Base-by-base conservation (phyloP, 2,797 vertebrate species). In the Adelosebastes latens region DNA sequence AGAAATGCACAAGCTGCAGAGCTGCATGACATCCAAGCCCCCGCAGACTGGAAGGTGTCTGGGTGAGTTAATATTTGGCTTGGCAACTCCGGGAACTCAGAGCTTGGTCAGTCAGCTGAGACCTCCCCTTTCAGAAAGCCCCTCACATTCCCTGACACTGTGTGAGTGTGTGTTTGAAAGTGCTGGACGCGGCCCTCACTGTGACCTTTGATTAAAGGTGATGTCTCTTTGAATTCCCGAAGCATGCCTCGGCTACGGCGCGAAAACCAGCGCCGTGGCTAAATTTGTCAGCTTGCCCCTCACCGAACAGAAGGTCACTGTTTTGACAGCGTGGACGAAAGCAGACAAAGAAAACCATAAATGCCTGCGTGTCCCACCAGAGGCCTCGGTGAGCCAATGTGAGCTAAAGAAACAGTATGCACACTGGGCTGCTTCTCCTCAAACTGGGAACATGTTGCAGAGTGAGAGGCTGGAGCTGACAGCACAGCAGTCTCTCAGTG, bases 11-110 rank as follows among this genome's bases (percentile, higher is more conserved):
- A 24, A 58, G 58, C 68, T 71, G 52, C 75, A 72, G 27, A 60
- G 55, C 80, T 78, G 77, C 71, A 63, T 58, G 80, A 64, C 73
- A 77, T 72, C 77, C 71, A 49, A 31, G 80, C 72, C 72, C 68
- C 42, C 24, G 79, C 58, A 64, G 69, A 88, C 67, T 25, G 49
- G 24, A 82, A 70, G 72, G 87, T 88, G 83, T 92, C 83, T 81
- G 61, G 69, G 80, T 83, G 89, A 90, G 93, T 94, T 93, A 92
- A 93, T 94, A 80, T 94, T 94, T 94, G 85, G 72, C 90, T 87
- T 85, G 91, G 88, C 64, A 31, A 75, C 64, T 78, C 77, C 31
- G 66, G 69, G 67, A 83, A 87, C 77, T 81, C 80, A 12, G 46
- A 66, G 86, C 84, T 87, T 82, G 88, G 89, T 88, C 87, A 86